phyloP scores from a whole-genome alignment of 2,113 vertebrate species.

The Turnix velox region DNA sequence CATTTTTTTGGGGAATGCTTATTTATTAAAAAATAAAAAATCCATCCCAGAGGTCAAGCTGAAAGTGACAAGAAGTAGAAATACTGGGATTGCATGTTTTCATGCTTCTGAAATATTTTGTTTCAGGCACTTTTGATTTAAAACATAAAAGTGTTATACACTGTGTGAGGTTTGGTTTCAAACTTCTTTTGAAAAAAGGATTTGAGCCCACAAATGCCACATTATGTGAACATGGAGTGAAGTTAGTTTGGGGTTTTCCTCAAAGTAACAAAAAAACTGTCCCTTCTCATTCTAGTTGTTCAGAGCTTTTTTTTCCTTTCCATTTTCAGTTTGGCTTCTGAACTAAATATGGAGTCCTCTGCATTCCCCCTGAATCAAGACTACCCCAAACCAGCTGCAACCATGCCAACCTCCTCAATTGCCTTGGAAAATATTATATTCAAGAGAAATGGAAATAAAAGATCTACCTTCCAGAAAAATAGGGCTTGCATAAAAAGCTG shows the following conservation, averaged over 20 bases:
- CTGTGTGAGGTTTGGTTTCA: conserved; percentile 9
- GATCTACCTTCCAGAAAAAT: background rate
- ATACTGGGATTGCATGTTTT: background rate
- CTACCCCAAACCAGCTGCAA: background rate
- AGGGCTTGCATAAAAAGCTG: background rate
- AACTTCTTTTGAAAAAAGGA: background rate
- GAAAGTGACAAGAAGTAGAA: background rate
- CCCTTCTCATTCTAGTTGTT: background rate
- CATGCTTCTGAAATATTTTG: background rate
- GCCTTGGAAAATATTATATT: background rate
- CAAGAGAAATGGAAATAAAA: background rate
- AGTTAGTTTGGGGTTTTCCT: background rate
- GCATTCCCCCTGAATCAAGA: background rate
- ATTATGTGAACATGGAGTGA: background rate
- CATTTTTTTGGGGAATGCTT: background rate
- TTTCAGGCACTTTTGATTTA: background rate
- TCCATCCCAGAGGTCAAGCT: background rate
- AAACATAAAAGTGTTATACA: background rate
- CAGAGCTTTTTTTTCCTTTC: background rate
- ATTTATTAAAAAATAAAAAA: background rate
- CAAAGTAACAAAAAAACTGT: conserved; percentile 1
- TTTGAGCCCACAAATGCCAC: background rate
- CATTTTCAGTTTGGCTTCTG: background rate
- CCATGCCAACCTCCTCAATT: background rate
- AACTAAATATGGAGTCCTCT: background rate